phyloP scores from a whole-genome alignment of 2,888 invertebrate genomes.

The Urechis unicinctus region DNA sequence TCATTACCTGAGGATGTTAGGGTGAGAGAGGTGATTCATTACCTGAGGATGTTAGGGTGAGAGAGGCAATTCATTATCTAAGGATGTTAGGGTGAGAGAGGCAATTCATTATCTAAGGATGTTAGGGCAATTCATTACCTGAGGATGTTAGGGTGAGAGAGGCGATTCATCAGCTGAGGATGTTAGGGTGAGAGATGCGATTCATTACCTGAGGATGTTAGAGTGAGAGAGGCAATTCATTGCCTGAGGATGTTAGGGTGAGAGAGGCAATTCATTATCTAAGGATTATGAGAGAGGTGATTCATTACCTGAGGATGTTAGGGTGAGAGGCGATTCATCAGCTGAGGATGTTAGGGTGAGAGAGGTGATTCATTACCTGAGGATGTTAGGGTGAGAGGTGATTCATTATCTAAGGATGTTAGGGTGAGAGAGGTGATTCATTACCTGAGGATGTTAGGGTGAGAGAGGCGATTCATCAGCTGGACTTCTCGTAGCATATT shows the following conservation, averaged over 20 bases:
- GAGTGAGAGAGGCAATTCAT: constrained; percentile 92
- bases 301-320: constrained; percentile 82
- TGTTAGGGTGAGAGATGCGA: no score
- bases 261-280: constrained; percentile 89
- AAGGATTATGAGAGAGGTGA: no score
- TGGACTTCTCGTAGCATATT: constrained; percentile 58
- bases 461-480: constrained; percentile 89
- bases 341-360: constrained; percentile 92
- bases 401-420: constrained; percentile 84
- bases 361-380: constrained; percentile 92
- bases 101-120: constrained; percentile 92
- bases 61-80: constrained; percentile 89
- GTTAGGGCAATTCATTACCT: no score
- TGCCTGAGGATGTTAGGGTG: constrained; percentile 93
- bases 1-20: constrained; percentile 97
- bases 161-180: constrained; percentile 92
- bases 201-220: constrained; percentile 82
- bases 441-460: constrained; percentile 88
- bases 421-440: constrained; percentile 83
- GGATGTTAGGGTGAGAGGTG: no score
- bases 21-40: no score
- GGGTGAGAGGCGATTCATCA: constrained; percentile 92
- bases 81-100: constrained; percentile 90
- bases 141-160: constrained; percentile 89
- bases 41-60: constrained; percentile 91